phyloP scores from a whole-genome alignment of 2,888 invertebrate species.

The Allophyes oxyacanthae region DNA sequence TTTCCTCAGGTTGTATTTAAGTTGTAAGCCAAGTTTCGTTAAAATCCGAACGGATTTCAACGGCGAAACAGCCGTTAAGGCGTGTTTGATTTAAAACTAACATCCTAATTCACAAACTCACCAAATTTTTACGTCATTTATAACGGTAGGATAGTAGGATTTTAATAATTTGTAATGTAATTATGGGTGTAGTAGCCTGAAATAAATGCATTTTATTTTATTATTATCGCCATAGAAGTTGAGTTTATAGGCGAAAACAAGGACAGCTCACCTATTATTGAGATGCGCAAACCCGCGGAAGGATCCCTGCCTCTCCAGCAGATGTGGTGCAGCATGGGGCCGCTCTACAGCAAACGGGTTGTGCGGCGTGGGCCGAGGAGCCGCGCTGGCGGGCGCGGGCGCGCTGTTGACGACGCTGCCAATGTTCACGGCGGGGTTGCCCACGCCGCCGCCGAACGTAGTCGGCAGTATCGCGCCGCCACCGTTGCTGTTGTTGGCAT shows the following conservation, averaged over 20 bases:
- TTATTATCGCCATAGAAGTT: no score
- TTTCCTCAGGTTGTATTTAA: no score
- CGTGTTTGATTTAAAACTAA: no score
- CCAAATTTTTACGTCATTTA: no score
- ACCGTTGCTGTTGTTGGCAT: constrained; percentile 58
- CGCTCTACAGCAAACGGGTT: constrained; percentile 98
- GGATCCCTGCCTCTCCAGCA: constrained; percentile 98
- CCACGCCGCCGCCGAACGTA: constrained; percentile 44
- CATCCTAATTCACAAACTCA: no score
- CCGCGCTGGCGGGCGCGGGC: constrained; percentile 43
- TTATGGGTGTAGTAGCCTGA: no score
- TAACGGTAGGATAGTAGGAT: no score
- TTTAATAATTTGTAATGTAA: no score
- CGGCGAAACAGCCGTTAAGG: no score
- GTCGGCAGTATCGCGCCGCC: constrained; percentile 47
- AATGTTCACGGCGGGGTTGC: constrained; percentile 35
- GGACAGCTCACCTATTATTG: constrained; percentile 82
- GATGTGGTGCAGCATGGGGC: constrained; percentile 98
- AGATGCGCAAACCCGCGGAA: constrained; percentile 96
- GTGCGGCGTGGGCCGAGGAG: constrained; percentile 84
- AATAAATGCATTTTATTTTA: no score
- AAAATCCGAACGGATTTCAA: no score
- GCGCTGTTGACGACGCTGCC: constrained; percentile 42
- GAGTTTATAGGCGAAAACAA: background rate
- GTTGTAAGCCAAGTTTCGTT: no score